Base-by-base conservation (phyloP, 2,797 vertebrate genomes). In the Pseudomugil gertrudae region DNA sequence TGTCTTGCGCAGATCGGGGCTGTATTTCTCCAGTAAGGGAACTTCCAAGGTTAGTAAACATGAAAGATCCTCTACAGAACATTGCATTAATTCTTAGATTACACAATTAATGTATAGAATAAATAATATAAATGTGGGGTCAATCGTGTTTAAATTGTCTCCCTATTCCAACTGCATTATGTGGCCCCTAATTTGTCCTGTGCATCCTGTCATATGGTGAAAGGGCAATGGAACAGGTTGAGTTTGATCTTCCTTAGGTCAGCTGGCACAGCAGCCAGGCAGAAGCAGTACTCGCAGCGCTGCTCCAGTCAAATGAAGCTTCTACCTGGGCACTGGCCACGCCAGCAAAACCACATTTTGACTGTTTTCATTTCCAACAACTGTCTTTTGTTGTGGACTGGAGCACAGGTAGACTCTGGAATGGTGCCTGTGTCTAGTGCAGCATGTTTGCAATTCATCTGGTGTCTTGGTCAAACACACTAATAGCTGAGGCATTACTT, bases 11-110 rank as follows among this genome's bases (percentile, higher is more conserved):
- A 94, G 97, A 90, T 99, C 98, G 24, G 98, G 98, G 52, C 94
- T 99, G 69, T 99, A 99, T 92, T 97, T 96, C 93, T 99, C 98
- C 78, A 98, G 94, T 75, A 99, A 98, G 91, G 97, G 97, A 83
- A 97, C 94, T 66, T 99, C 96, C 66, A 99, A 99, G 96, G 98
- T 99, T 90, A 90, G 93, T 79, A 15, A 71, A 30, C 43, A 64
- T 69, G 61, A 50, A 15, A 1, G 23, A 30, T 57, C 1, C 0
- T 55, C n/a, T 2, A 30, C 15, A 62, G 26, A 58, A 24, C 2
- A 2, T 2, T 15, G 0, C 26, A 47, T 45, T 45, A 10, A 52
- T 29, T 29, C 29, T 7, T 52, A 15, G 19, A 9, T 36, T 33
- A 30, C 38, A 67, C 17, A 21, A 9, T 54, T 50, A 76, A 71